Conservation (phyloP, 2,888 invertebrate genomes). For the Timema cristinae region DNA sequence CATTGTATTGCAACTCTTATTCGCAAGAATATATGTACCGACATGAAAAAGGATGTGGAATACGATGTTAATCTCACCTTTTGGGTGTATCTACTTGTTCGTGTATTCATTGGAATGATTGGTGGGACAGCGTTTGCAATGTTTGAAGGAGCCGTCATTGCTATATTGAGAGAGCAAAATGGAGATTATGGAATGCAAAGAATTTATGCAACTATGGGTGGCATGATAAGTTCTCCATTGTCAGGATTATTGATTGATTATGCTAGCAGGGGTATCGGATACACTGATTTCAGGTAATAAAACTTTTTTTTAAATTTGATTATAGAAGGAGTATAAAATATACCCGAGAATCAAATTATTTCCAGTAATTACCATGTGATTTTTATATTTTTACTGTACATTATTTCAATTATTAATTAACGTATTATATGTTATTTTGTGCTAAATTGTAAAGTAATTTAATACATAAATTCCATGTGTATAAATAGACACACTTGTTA, state of each 20-base stretch:
- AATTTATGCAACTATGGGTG: constrained; percentile 70
- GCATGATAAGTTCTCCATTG: constrained; percentile 74
- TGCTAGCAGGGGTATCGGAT: constrained; percentile 63
- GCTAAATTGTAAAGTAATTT: no score
- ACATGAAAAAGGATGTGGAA: constrained; percentile 55
- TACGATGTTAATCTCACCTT: constrained; percentile 63
- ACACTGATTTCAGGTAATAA: constrained; percentile 66
- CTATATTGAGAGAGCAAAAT: constrained; percentile 67
- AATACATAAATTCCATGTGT: no score
- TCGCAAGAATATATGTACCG: constrained; percentile 56
- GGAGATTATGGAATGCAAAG: constrained; percentile 75
- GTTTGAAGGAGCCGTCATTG: constrained; percentile 75
- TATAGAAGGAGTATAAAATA: no score
- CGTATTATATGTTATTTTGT: no score
- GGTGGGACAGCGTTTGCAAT: constrained; percentile 73
- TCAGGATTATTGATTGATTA: constrained; percentile 71
- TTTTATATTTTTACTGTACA: no score
- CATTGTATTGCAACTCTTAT: neutral
- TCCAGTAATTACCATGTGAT: no score
- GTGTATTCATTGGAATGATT: constrained; percentile 58
- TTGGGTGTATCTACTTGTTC: constrained; percentile 65
- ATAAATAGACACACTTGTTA: no score
- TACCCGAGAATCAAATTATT: no score
- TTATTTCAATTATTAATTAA: no score
- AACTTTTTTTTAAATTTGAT: no score